Evolutionary conservation across 1,140 invertebrate species (phyloP).

Genomic region (Lasaia peninsularis): DNA sequence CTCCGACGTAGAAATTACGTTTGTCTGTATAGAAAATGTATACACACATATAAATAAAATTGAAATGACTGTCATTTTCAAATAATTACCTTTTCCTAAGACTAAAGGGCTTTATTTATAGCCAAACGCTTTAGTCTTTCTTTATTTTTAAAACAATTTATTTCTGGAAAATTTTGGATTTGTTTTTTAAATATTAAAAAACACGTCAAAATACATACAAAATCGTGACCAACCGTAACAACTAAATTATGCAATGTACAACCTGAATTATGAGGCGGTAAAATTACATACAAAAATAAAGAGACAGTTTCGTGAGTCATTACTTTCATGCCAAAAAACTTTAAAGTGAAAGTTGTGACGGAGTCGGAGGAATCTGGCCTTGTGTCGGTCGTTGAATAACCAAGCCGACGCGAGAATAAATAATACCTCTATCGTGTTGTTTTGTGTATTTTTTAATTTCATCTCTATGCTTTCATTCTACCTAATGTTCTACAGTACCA

Average conservation of each 20-base stretch:
- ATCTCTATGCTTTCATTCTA: too few species aligned
- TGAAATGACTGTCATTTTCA: too few species aligned
- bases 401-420: constrained; percentile 45
- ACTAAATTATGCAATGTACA: not conserved
- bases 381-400: constrained; percentile 54
- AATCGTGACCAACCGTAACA: not conserved
- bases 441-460: not conserved
- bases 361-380: constrained; percentile 56
- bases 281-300: not conserved
- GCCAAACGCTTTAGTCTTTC: too few species aligned
- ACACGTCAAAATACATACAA: too few species aligned
- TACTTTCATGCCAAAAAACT: constrained; percentile 58
- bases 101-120: too few species aligned
- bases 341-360: constrained; percentile 68
- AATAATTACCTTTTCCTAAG: too few species aligned
- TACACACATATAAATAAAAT: too few species aligned
- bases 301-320: constrained; percentile 27
- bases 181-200: too few species aligned
- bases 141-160: too few species aligned
- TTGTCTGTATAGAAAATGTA: constrained; percentile 1
- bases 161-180: too few species aligned
- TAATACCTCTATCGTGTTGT: not conserved
- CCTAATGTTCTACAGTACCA: too few species aligned
- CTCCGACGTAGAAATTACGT: constrained; percentile 27
- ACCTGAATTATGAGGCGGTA: not conserved